Conservation (phyloP, 2,113 vertebrate genomes). For the Archocentrus centrarchus region DNA sequence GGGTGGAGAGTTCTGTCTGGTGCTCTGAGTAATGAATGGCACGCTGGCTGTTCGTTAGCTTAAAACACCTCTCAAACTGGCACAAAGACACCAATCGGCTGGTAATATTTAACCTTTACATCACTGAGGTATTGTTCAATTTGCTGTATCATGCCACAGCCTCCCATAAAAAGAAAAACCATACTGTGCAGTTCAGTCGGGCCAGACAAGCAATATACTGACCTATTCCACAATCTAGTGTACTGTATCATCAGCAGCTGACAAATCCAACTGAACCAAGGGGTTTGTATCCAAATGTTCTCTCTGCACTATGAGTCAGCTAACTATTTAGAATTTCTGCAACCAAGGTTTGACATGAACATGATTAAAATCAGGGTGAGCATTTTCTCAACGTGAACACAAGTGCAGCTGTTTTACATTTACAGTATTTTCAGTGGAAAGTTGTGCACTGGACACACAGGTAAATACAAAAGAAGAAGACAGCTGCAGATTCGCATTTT, state of each 20-base stretch:
- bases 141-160: constrained; percentile 57
- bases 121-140: constrained; percentile 11
- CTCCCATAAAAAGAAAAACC: constrained; percentile 8
- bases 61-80: constrained; percentile 32
- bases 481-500: background rate
- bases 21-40: constrained; percentile 50
- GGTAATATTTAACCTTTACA: constrained; percentile 32
- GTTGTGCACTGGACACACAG: too few species aligned
- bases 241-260: background rate
- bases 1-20: constrained; percentile 23
- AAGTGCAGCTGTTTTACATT: background rate
- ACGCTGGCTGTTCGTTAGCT: constrained; percentile 6
- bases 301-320: background rate
- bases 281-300: background rate
- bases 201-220: constrained; percentile 23
- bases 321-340: background rate
- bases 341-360: background rate
- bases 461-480: background rate
- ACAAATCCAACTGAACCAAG: constrained; percentile 14
- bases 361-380: background rate
- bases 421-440: background rate
- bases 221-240: constrained; percentile 28
- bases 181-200: constrained; percentile 6
- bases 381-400: background rate
- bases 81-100: constrained; percentile 28